Base-by-base conservation (phyloP, 1,140 invertebrate species). In the Notospermus geniculatus region DNA sequence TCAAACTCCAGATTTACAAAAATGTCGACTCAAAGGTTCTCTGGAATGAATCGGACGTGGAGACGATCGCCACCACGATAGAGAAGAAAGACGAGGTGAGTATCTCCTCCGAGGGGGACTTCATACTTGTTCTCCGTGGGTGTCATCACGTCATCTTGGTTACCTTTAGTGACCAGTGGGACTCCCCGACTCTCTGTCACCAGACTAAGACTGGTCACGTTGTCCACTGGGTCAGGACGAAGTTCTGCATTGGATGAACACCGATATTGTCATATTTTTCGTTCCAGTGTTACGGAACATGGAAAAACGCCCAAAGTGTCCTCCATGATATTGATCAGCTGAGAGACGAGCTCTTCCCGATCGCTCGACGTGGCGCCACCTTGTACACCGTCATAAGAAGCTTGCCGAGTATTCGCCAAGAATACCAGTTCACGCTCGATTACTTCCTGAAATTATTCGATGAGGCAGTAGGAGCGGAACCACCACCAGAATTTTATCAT, bases 381-480 rank as follows among this genome's bases (percentile, higher is more conserved):
- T 59, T 80, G 63, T 80, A 70, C 63, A 61, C 69, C n/a, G 65
- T 78, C 15, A 60, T 75, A 19, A 54, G 73, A 23, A 71, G 71
- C 41, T 61, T 80, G 53, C 63, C 71, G n/a, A 67, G 66, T 56
- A 56, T 79, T 17, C 70, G 72, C 39, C 71, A 71, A 54, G 73
- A 79, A 45, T 78, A 79, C 62, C 75, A 77, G 64, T 79, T 79
- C 64, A 69, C 71, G 15, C 45, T 79, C 60, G 46, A 62, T 17
- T 76, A 73, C 60, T 80, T 80, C 59, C 54, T 78, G 13, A 58
- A 70, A 28, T 62, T 79, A 57, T 79, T 78, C 71, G 75, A 80
- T 69, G 76, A 78, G 57, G 74, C 76, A 19, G 67, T 78, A 13
- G 76, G 76, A 19, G 70, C 69, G 13, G 65, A 76, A 46, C 55